Evolutionary conservation across 2,888 invertebrate species (phyloP).

Genomic region (Allygus modestus): DNA sequence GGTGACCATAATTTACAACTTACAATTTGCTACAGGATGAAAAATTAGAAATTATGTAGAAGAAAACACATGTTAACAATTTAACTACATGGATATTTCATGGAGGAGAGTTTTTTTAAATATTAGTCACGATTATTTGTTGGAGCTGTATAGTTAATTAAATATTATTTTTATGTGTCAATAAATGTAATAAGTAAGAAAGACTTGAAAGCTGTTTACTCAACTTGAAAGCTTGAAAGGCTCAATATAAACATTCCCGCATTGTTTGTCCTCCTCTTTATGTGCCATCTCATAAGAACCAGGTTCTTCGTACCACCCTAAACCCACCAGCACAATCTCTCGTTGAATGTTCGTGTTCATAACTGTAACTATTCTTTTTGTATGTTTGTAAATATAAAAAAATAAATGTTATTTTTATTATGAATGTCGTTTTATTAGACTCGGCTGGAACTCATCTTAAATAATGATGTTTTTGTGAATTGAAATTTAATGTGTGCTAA

Average conservation of each 20-base stretch:
- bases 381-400: slow-evolving; percentile 21
- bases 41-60: no score
- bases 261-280: not conserved
- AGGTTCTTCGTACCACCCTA: not conserved
- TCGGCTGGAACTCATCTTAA: not conserved
- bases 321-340: not conserved
- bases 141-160: no score
- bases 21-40: no score
- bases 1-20: no score
- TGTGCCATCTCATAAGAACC: not conserved
- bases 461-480: no score
- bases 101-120: no score
- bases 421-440: not conserved
- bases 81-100: no score
- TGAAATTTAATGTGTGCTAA: no score
- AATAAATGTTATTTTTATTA: slow-evolving; percentile 37
- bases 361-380: not conserved
- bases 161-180: no score
- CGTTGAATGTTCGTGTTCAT: not conserved
- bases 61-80: no score
- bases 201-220: not conserved
- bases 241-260: slow-evolving; percentile 2
- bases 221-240: slow-evolving; percentile 7
- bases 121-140: no score
- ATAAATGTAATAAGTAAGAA: no score